Conservation (phyloP, 2,797 vertebrate species). For the Tokudaia tokunoshimensis region DNA sequence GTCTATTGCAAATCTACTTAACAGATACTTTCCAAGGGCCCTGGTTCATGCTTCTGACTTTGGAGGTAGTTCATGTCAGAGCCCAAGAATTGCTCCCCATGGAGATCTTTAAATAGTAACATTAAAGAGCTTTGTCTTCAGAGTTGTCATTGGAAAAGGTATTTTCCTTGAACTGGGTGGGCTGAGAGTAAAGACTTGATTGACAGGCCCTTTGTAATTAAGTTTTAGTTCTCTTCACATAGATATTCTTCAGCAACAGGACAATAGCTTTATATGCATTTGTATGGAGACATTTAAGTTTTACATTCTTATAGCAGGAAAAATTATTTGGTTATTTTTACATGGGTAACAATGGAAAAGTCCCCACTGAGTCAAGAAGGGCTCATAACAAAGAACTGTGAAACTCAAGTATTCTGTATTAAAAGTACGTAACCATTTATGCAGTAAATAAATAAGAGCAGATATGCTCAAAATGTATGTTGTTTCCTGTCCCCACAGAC, state of each 20-base stretch:
- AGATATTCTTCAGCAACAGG: conserved; percentile 56
- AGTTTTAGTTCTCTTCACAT: conserved; percentile 51
- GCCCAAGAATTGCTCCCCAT: background rate
- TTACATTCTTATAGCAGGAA: background rate
- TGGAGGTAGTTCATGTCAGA: conserved; percentile 1
- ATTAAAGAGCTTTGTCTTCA: background rate
- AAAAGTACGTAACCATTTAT: conserved; percentile 22
- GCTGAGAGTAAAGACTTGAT: background rate
- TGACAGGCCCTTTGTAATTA: conserved; percentile 64
- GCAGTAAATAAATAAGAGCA: background rate
- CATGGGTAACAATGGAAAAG: background rate
- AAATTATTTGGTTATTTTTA: background rate
- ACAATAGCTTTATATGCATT: background rate
- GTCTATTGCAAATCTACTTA: conserved; percentile 75
- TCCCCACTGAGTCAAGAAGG: background rate
- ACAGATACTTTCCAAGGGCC: conserved; percentile 77
- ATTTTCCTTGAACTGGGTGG: conserved; percentile 32
- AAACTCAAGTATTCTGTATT: background rate
- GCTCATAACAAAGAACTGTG: background rate
- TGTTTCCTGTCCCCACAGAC: background rate
- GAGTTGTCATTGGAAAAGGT: conserved; percentile 55
- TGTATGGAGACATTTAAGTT: background rate
- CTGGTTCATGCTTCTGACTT: conserved; percentile 40
- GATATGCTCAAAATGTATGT: conserved; percentile 14
- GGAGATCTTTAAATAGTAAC: conserved; percentile 78